These are phyloP conservation scores for Todus mexicanus DNA, from an alignment of 2,797 vertebrate species.

Conservation along the genomic window DNA sequence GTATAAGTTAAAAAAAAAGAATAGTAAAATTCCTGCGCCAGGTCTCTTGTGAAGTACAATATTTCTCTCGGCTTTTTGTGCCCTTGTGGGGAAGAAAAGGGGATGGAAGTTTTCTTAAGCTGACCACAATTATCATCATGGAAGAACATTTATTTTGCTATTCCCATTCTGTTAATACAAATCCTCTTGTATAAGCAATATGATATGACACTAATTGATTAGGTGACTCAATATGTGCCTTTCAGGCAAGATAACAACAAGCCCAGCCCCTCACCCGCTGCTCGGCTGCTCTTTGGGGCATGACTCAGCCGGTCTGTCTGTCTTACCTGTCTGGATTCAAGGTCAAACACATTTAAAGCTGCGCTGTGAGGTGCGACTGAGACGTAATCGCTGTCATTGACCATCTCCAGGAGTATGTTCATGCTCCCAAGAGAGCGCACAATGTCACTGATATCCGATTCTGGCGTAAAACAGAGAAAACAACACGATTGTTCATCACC, in stretches of 20 bases:
- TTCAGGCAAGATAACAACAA: neutral
- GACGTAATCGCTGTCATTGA: constrained; percentile 81
- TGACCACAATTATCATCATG: neutral
- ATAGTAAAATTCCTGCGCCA: neutral
- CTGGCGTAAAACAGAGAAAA: constrained; percentile 65
- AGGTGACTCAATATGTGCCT: rapidly evolving
- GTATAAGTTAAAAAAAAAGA: neutral
- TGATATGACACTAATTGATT: neutral
- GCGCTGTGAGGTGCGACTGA: constrained; percentile 90
- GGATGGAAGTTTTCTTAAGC: neutral
- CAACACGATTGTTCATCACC: neutral
- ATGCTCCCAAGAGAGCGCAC: constrained; percentile 82
- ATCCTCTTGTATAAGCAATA: neutral
- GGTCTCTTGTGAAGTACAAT: neutral
- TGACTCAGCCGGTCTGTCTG: rapidly evolving
- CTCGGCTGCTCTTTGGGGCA: neutral
- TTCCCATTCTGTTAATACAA: neutral
- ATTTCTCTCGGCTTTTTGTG: neutral
- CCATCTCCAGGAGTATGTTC: constrained; percentile 83
- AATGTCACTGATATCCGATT: constrained; percentile 81
- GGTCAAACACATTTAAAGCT: constrained; percentile 81
- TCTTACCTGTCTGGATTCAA: constrained; percentile 80
- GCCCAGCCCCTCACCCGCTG: neutral
- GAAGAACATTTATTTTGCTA: neutral
- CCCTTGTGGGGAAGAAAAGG: neutral